Evolutionary conservation across 2,113 vertebrate species (phyloP).

Genomic region (Triplophysa tibetana): DNA sequence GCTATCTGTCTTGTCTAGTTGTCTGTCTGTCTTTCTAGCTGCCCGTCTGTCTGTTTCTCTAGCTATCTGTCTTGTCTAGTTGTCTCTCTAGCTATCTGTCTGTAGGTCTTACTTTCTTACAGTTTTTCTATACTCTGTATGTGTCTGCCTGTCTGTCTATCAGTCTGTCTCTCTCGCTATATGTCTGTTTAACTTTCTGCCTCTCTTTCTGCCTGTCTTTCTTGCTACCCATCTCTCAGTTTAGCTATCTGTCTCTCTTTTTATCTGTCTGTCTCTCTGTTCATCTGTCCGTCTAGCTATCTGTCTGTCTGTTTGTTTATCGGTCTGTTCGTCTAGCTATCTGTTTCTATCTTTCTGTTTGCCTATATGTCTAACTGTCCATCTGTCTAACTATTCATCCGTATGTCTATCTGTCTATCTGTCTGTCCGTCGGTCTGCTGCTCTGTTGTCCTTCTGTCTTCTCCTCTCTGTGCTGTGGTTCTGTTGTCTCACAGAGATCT

Average conservation of each 20-base stretch:
- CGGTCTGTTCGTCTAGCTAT: neutral
- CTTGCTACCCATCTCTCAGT: neutral
- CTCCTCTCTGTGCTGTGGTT: slow-evolving; percentile 4
- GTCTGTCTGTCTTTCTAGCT: no score
- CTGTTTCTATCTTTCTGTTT: no score
- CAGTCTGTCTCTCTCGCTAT: neutral
- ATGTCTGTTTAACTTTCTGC: neutral
- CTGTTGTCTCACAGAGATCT: slow-evolving; percentile 41
- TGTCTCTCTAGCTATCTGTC: no score
- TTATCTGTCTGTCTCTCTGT: neutral
- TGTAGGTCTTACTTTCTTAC: no score
- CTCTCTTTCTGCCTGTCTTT: rapidly evolving
- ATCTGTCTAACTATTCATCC: no score
- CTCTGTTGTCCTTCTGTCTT: slow-evolving; percentile 14
- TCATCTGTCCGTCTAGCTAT: neutral
- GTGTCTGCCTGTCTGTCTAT: neutral
- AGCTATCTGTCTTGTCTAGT: no score
- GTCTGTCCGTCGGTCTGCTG: neutral
- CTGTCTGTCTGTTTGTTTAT: neutral
- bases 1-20: no score
- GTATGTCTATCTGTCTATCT: neutral
- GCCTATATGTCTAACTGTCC: no score
- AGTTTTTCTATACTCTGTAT: no score
- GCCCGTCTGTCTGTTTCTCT: no score
- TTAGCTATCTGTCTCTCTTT: no score